Percentiles rank a stretch among this genome's conserved stretches.
These are phyloP conservation scores for Zaprionus bogoriensis DNA, from an alignment of 2,888 invertebrate genomes.

Conservation along the genomic window DNA sequence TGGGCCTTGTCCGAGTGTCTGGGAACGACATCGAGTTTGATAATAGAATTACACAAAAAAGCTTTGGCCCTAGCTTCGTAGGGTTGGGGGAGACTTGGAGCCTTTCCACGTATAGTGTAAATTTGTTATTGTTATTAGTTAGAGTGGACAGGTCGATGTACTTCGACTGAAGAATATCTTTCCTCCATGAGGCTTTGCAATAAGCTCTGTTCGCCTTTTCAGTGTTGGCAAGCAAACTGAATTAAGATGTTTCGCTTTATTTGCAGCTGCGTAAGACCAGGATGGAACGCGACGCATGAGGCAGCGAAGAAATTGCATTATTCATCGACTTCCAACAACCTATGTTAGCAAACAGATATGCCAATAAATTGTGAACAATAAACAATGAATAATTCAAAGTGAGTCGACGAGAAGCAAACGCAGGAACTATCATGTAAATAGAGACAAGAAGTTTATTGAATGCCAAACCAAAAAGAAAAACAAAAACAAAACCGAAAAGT, in stretches of 20 bases:
- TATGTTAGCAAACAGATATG: constrained; percentile 26
- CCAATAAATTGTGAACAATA: constrained; percentile 38
- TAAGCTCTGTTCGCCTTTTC: no score
- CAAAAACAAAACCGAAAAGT: not conserved
- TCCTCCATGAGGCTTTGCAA: no score
- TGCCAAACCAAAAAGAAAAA: constrained; percentile 22
- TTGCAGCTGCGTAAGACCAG: constrained; percentile 18
- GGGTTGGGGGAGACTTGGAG: no score
- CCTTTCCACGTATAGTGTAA: no score
- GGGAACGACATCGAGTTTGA: not conserved
- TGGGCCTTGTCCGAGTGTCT: not conserved
- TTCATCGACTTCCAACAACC: constrained; percentile 37
- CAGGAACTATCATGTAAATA: constrained; percentile 36
- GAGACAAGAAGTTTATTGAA: constrained; percentile 1
- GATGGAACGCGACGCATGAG: not conserved
- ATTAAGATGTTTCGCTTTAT: not conserved
- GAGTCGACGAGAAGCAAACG: not conserved
- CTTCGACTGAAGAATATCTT: no score
- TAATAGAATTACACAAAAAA: no score
- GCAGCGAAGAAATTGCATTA: constrained; percentile 23
- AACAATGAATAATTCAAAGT: constrained; percentile 43
- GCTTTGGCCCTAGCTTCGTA: no score
- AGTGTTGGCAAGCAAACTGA: not conserved
- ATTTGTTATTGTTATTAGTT: no score
- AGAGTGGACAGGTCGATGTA: no score